Base-by-base conservation (phyloP, 1,140 invertebrate species). In the Drosophila carrolli region DNA sequence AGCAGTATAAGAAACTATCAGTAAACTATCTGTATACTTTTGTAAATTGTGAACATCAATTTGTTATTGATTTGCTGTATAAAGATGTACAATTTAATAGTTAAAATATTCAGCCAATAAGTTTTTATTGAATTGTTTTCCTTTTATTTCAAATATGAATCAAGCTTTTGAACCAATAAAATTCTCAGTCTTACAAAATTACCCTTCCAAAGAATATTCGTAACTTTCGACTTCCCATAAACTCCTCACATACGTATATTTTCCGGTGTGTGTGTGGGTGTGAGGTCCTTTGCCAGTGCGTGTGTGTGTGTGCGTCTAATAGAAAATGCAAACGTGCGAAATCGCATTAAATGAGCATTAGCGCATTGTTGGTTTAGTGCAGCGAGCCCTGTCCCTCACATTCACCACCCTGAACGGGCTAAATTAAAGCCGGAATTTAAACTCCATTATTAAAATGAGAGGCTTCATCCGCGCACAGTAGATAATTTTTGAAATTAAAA, bases 331-430 rank as follows among this genome's bases (percentile, higher is more conserved):
- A 84, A 88, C 83, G 83, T 88, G 83, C 76, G 75, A 88, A 88
- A 83, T 89, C 84, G 84, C 83, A 88, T 88, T 88, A 88, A 88
- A 89, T 88, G 80, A 83, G 80, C 80, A 88, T 88, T 88, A 88
- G 84, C 76, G 80, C 80, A 75, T 79, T 88, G 83, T 86, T 86
- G 78, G 72, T 79, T 88, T 76, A 65, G 75, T 63, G 70, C 60
- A 53, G 29, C 35, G 40, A 43, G 43, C 51, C 40, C 56, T 50
- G 27, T 32, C 32, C 35, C 40, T 19, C 57, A 13, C 2, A 14
- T 29, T 5, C 27, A 32, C 10, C 5, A 16, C 11, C 27, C n/a
- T 27, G 7, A 9, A n/a, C 13, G 40, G 11, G 43, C 61, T 44
- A 10, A 54, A 58, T 75, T 58, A 66, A 75, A 63, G 59, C 35